Percentiles rank a stretch among this genome's conserved stretches.
These are phyloP conservation scores for Phyllotreta striolata DNA, from an alignment of 2,888 invertebrate species.

Conservation along the genomic window DNA sequence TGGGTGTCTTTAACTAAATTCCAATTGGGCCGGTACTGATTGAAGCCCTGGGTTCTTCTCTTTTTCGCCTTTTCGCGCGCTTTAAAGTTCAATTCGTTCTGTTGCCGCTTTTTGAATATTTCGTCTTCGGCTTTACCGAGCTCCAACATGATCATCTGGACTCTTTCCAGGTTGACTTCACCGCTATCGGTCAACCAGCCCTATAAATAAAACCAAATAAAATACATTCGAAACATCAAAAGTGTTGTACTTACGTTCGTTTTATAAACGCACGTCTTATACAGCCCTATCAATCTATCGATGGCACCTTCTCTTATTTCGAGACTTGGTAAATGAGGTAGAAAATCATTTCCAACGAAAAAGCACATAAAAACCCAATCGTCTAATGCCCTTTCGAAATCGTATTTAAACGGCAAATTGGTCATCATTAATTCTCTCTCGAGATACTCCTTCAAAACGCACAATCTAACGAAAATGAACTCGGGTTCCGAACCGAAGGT, in stretches of 20 bases:
- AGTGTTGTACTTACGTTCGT: conserved; percentile 72
- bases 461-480: conserved; percentile 93
- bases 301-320: conserved; percentile 98
- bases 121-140: conserved; percentile 95
- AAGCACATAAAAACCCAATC: conserved; percentile 99
- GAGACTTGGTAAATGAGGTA: conserved; percentile 96
- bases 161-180: conserved; percentile 89
- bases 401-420: conserved; percentile 91
- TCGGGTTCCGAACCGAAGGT: conserved; percentile 76
- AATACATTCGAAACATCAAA: conserved; percentile 16
- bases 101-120: conserved; percentile 93
- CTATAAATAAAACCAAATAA: too few relatives aligned
- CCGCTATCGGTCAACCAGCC: conserved; percentile 96
- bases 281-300: conserved; percentile 89
- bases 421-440: conserved; percentile 90
- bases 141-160: conserved; percentile 94
- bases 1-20: conserved; percentile 75
- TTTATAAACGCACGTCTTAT: conserved; percentile 93
- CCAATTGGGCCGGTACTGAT: conserved; percentile 71
- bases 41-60: conserved; percentile 62
- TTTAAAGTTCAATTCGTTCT: conserved; percentile 83
- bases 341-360: conserved; percentile 98
- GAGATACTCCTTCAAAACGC: conserved; percentile 92
- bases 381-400: conserved; percentile 94
- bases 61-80: conserved; percentile 79